Evolutionary conservation across 2,888 invertebrate genomes (phyloP), one percentile per base, ranked within the genome.

Genomic region (Girardia tigrina): DNA sequence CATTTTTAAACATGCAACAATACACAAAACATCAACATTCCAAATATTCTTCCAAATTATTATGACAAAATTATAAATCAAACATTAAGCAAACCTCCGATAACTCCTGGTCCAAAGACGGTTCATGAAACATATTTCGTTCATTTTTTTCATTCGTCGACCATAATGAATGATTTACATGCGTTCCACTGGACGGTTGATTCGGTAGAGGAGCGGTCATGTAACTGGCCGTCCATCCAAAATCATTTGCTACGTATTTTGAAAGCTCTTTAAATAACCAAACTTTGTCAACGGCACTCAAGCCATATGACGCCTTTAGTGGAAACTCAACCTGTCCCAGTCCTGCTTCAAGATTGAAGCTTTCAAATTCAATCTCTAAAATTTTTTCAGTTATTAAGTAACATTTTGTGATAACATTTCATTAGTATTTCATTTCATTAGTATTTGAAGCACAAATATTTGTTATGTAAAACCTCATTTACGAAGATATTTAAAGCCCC

Each of bases 141-240:
- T 4, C 6, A 16, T 26, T 8, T 4, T 78, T 78, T 23, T 29
- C 70, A 16, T 75, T 8, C 12, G 69, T 42, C 26, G 23, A 69
- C 79, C 78, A 79, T 29, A 79, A 56, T 14, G 79, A 79, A 42
- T 78, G 76, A 71, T 78, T 79, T 72, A 72, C 75, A 73, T 79
- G 79, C n/a, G 70, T 70, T 0, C 77, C 79, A 42, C 29, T 76
- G 27, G 29, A 36, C 12, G 73, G 20, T 20, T 73, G 29, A 20
- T 8, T n/a, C 16, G 73, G 20, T 16, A 73, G 20, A 8, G 75
- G 75, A 16, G 74, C 73, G 12, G 75, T 27, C 75, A 75, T 75
- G 28, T 74, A 75, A 16, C 73, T 75, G 23, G 75, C 75, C 16
- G n/a, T 26, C 20, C 26, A 74, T n/a, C 71, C 75, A 23, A 74